A percentile compares a stretch with the other conserved stretches of the same genome.
Conservation (phyloP, 2,888 invertebrate genomes). For the Helleia helle region DNA sequence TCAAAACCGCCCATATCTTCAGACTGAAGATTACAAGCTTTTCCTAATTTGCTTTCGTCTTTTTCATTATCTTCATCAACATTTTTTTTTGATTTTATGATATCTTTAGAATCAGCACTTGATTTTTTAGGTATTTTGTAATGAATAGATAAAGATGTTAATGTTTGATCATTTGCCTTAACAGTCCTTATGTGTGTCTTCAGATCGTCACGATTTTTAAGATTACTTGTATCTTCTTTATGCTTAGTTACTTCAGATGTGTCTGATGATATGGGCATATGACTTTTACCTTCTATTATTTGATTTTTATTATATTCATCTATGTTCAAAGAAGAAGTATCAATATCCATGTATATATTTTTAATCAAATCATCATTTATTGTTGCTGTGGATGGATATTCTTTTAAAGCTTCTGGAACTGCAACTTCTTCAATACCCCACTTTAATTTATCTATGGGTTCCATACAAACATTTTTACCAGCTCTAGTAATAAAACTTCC, state of each 20-base stretch:
- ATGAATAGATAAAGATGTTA: slow-evolving; percentile 2
- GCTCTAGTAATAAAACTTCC: slow-evolving; percentile 27
- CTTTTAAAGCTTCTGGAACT: slow-evolving; percentile 35
- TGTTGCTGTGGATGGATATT: slow-evolving; percentile 17
- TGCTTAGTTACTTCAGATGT: not conserved
- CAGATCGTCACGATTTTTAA: not conserved
- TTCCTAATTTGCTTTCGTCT: too few species aligned
- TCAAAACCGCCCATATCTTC: slow-evolving; percentile 13
- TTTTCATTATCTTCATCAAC: not conserved
- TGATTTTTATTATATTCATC: too few species aligned
- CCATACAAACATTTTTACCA: slow-evolving; percentile 35
- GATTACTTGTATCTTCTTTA: not conserved
- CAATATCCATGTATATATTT: slow-evolving; percentile 34
- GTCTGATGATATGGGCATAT: not conserved
- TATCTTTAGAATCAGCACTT: not conserved
- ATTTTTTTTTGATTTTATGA: too few species aligned
- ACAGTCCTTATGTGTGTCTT: too few species aligned
- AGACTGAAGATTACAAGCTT: too few species aligned
- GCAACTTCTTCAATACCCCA: slow-evolving; percentile 32
- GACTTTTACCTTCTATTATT: too few species aligned
- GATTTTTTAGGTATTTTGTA: slow-evolving; percentile 27
- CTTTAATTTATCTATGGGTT: slow-evolving; percentile 28
- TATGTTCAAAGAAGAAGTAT: too few species aligned
- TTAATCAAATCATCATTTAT: slow-evolving; percentile 26
- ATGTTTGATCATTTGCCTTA: not conserved